Conservation (phyloP, 2,888 invertebrate genomes). For the Pammene fasciana region DNA sequence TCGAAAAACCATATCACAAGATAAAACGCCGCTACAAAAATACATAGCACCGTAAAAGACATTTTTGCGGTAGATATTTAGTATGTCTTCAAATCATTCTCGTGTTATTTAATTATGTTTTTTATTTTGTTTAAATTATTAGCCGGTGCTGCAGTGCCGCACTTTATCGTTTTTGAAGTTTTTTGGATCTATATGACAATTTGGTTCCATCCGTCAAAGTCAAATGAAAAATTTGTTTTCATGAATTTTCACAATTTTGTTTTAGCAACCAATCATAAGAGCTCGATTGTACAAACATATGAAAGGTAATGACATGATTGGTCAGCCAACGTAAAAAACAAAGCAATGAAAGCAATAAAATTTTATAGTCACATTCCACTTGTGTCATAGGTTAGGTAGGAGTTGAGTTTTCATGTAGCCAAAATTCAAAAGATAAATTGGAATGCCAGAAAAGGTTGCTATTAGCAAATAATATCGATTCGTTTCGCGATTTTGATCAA, state of each 20-base stretch:
- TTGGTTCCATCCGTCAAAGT: not conserved
- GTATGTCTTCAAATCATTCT: conserved; percentile 20
- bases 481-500: not conserved
- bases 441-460: not conserved
- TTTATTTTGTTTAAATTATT: conserved; percentile 16
- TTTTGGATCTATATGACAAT: not conserved
- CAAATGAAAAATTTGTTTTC: not conserved
- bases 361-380: conserved; percentile 23
- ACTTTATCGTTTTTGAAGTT: not conserved
- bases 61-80: conserved; percentile 64
- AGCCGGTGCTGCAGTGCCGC: conserved; percentile 1
- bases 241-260: not conserved
- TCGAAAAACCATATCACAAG: conserved; percentile 90
- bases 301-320: conserved; percentile 10
- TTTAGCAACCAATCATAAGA: conserved; percentile 1
- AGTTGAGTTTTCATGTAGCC: not conserved
- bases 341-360: not conserved
- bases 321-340: not conserved
- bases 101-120: not conserved
- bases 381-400: not conserved
- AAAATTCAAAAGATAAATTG: not conserved
- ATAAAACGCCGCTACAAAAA: conserved; percentile 85
- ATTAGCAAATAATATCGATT: not conserved
- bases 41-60: conserved; percentile 86
- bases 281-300: conserved; percentile 2